Percentiles rank a stretch among this genome's conserved stretches.
phyloP scores from a whole-genome alignment of 2,888 invertebrate species.

The Aethes cnicana region DNA sequence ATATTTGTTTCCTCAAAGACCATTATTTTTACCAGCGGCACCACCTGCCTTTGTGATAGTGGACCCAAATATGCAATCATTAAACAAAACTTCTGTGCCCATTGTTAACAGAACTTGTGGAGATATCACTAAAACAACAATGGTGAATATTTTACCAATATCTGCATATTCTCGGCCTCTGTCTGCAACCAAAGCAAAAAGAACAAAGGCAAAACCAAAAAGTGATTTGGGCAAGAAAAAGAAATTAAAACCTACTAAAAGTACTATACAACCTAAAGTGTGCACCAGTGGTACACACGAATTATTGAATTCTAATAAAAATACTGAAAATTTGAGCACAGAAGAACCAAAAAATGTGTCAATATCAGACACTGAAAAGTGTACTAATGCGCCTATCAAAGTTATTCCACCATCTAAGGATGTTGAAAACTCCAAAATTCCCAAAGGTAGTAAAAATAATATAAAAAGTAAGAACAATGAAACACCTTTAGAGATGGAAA shows the following conservation, averaged over 20 bases:
- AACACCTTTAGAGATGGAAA: constrained; percentile 18
- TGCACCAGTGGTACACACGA: constrained; percentile 1
- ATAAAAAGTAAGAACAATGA: constrained; percentile 24
- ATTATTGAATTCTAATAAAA: neutral
- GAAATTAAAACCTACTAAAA: constrained; percentile 42
- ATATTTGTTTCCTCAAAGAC: constrained; percentile 73
- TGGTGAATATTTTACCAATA: constrained; percentile 77
- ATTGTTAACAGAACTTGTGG: constrained; percentile 60
- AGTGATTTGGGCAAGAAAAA: constrained; percentile 46
- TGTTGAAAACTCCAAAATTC: constrained; percentile 5
- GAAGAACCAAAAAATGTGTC: constrained; percentile 32
- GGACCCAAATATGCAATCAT: constrained; percentile 61
- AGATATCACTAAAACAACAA: constrained; percentile 75
- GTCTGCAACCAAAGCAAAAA: constrained; percentile 64
- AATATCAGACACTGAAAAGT: neutral
- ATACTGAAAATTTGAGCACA: constrained; percentile 25
- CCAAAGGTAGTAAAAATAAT: constrained; percentile 14
- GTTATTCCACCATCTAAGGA: constrained; percentile 1
- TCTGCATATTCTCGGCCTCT: constrained; percentile 73
- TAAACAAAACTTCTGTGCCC: constrained; percentile 59
- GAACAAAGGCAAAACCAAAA: constrained; percentile 54
- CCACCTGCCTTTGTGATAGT: constrained; percentile 70
- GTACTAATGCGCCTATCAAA: neutral
- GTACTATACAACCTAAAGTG: constrained; percentile 33
- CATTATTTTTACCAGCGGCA: constrained; percentile 63